Percentiles rank a stretch among this genome's conserved stretches.
These are phyloP conservation scores for Tetragonula clypearis DNA, from an alignment of 1,140 invertebrate species.

Conservation along the genomic window DNA sequence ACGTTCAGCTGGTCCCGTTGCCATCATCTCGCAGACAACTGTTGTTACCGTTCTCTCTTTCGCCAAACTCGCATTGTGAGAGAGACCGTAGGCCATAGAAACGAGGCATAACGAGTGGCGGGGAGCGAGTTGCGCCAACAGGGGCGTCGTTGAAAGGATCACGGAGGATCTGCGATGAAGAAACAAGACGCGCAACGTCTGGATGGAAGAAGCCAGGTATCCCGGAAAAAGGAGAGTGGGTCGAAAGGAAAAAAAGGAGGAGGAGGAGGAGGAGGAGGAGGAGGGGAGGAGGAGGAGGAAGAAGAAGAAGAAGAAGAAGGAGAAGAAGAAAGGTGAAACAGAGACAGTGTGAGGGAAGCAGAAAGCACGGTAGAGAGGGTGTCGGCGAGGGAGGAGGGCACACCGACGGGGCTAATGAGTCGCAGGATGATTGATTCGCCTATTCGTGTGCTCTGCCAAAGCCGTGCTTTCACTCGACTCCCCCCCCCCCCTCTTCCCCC, in stretches of 20 bases:
- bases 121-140: neutral
- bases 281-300: no score
- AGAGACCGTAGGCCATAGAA: neutral
- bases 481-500: neutral
- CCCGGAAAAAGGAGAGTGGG: conserved; percentile 32
- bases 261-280: neutral
- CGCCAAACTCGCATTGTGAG: neutral
- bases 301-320: no score
- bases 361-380: conserved; percentile 20
- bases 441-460: conserved; percentile 67
- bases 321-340: neutral
- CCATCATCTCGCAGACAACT: conserved; percentile 8
- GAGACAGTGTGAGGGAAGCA: conserved; percentile 36
- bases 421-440: conserved; percentile 79
- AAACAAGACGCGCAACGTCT: neutral
- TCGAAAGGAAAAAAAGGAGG: neutral
- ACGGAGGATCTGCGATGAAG: conserved; percentile 34
- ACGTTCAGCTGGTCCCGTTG: neutral
- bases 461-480: conserved; percentile 72
- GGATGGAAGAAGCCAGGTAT: conserved; percentile 33
- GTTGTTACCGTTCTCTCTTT: conserved; percentile 22
- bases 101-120: conserved; percentile 26
- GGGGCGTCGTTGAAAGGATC: conserved; percentile 22
- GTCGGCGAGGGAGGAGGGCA: conserved; percentile 57
- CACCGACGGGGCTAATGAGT: conserved; percentile 77